Evolutionary conservation across 2,113 vertebrate genomes (phyloP).

Genomic region (Anoplopoma fimbria): DNA sequence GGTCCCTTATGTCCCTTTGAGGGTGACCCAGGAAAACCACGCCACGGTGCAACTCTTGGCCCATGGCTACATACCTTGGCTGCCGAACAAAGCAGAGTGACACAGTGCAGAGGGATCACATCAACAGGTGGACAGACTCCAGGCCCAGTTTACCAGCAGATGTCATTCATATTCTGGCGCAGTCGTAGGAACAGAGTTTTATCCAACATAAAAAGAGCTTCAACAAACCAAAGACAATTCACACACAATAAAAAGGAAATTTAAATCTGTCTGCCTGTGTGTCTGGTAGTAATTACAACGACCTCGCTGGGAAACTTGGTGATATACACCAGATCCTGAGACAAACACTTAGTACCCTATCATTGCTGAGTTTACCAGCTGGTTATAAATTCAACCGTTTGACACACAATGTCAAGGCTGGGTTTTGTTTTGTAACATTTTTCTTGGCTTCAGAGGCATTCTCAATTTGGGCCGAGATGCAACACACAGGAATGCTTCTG

Average conservation of each 20-base stretch:
- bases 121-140: conserved; percentile 64
- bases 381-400: conserved; percentile 56
- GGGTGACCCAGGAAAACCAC: conserved; percentile 37
- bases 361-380: conserved; percentile 54
- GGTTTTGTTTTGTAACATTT: conserved; percentile 47
- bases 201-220: conserved; percentile 28
- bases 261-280: conserved; percentile 36
- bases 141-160: conserved; percentile 60
- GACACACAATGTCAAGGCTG: conserved; percentile 40
- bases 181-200: conserved; percentile 25
- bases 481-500: conserved; percentile 44
- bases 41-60: conserved; percentile 21
- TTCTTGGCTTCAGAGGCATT: conserved; percentile 31
- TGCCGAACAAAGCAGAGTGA: conserved; percentile 43
- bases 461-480: conserved; percentile 29
- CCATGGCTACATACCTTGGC: conserved; percentile 26
- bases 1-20: conserved; percentile 27
- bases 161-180: conserved; percentile 53
- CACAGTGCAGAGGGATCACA: conserved; percentile 45
- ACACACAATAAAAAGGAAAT: conserved; percentile 6
- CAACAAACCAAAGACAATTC: conserved; percentile 38
- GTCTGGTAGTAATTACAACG: conserved; percentile 71
- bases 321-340: conserved; percentile 62
- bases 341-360: conserved; percentile 51
- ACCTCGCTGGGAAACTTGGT: conserved; percentile 44